Base-by-base conservation (phyloP, 2,888 invertebrate genomes). In the Heteromurus nitidus region DNA sequence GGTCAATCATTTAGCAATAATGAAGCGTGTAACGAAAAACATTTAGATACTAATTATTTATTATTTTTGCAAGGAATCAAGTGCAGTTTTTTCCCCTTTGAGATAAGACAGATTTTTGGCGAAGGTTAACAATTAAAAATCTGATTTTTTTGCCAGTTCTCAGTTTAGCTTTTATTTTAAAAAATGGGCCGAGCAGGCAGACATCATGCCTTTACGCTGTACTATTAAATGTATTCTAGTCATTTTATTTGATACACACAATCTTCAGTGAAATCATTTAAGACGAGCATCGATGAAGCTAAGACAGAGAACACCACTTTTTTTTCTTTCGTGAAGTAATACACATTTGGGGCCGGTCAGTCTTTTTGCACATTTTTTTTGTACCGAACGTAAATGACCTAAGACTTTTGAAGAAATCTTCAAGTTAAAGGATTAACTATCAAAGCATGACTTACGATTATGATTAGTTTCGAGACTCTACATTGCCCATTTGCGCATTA, bases 381-480 rank as follows among this genome's bases (percentile, higher is more conserved):
- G 36, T 9, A 36, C 18, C 31, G 24, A n/a, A n/a, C 31, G 31
- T 13, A 58, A 58, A 26, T 58, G 62, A 62, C 62, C 62, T 62
- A 24, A 16, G 30, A 62, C 31, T 62, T 31, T 62, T 55, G 3
- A 55, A 55, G 9, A n/a, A 62, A 62, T 31, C 62, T 31, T 31
- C 31, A 50, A 50, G 24, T 44, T 60, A 20, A 28, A 72, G 26
- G 28, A 65, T 5, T 62, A 65, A 65, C 69, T 44, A 77, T 53
- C 69, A 77, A 77, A 64, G 62, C 77, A 69, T 77, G 77, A 77
- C 50, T 62, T 44, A 44, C 50, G 68, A 55, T 67, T 28, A 69
- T 69, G 77, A 77, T 70, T 70, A 64, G 30, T 42, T 26, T 60
- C 31, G 30, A 2, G 53, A 60, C 58, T 68, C 36, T 67, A 53